Base-by-base conservation (phyloP, 1,140 invertebrate genomes). In the Diploscapter pachys region DNA sequence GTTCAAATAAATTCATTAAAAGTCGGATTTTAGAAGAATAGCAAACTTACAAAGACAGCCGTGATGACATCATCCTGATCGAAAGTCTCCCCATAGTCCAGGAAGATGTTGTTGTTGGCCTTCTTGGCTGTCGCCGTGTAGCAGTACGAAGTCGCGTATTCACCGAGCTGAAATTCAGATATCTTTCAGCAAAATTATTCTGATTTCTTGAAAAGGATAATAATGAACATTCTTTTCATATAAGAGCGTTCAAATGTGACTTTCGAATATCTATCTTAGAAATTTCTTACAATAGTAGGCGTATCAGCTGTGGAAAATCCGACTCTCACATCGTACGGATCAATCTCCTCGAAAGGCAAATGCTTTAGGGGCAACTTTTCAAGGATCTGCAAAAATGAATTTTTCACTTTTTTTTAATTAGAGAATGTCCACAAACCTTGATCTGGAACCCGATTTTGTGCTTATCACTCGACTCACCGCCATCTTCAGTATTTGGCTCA, bases 11-110 rank as follows among this genome's bases (percentile, higher is more conserved):
- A 31, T 48, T 51, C 55, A 31, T 79, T n/a, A 13, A 70, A 50
- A 70, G 62, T 31, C 31, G 31, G 31, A 31, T 31, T 31, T 31
- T 31, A 31, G 31, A 31, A 31, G 8, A 61, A 63, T 68, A 3
- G 63, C 49, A 52, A 53, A 69, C 80, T 8, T 67, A 83, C 81
- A 71, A 82, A 68, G 51, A 77, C 68, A 8, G 75, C 68, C 13
- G 80, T 83, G 31, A 84, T 78, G 63, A 82, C 72, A 62, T 83
- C 83, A 48, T 64, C 79, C n/a, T 78, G 70, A 51, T 77, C 63
- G 63, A 81, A 74, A 75, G 13, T 68, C 31, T 8, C n/a, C 53
- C 61, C 62, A 11, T 65, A 73, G 68, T 77, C 69, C 51, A 55
- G 5, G 70, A 76, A 76, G 55, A 65, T 52, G 50, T 72, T 76